Conservation (phyloP, 2,797 vertebrate genomes). For the Coregonus suidteri region DNA sequence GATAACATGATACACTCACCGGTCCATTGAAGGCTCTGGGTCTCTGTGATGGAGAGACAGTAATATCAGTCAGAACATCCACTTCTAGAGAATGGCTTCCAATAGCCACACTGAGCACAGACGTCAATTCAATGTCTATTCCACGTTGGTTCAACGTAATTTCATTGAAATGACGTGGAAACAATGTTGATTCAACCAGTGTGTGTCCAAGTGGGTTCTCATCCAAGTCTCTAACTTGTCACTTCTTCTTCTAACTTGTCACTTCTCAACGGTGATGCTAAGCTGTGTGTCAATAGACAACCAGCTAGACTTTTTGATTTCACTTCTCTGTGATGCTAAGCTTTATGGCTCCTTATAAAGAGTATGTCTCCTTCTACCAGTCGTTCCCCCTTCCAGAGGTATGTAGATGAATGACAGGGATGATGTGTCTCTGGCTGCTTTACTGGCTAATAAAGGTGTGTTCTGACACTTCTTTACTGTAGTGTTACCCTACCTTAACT, state of each 20-base stretch:
- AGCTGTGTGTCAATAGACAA: too few relatives aligned
- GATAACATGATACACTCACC: conserved; percentile 68
- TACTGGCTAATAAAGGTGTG: conserved; percentile 51
- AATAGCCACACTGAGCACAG: neutral
- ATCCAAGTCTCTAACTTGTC: neutral
- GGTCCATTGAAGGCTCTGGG: conserved; percentile 57
- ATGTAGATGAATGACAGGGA: too few relatives aligned
- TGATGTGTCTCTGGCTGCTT: conserved; percentile 13
- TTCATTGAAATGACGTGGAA: too few relatives aligned
- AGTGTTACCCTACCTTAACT: conserved; percentile 20
- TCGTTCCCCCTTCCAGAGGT: too few relatives aligned
- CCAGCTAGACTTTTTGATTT: too few relatives aligned
- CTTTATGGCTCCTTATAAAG: too few relatives aligned
- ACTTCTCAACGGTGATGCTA: too few relatives aligned
- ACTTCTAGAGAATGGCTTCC: neutral
- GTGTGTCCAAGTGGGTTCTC: neutral
- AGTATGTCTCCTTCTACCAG: too few relatives aligned
- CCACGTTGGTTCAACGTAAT: too few relatives aligned
- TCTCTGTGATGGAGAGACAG: conserved; percentile 63
- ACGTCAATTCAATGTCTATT: too few relatives aligned
- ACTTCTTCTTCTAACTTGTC: neutral
- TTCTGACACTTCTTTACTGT: conserved; percentile 35
- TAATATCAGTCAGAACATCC: neutral
- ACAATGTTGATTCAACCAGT: too few relatives aligned
- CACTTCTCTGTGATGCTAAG: too few relatives aligned